A percentile compares a stretch with the other conserved stretches of the same genome.
phyloP scores from a whole-genome alignment of 1,140 invertebrate genomes.

The Lethocerus indicus region DNA sequence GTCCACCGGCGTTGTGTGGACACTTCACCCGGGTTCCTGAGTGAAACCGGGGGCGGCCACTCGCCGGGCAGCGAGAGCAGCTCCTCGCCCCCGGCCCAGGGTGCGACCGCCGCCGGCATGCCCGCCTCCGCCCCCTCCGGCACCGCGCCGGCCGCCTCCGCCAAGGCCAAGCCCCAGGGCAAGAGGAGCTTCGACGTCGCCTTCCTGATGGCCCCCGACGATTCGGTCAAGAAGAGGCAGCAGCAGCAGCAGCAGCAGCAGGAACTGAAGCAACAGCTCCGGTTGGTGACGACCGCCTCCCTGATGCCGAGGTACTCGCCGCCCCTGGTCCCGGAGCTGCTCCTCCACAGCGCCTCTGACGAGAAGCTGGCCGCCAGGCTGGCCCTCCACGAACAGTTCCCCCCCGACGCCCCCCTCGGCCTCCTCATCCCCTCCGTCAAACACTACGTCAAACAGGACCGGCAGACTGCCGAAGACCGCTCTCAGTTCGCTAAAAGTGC shows the following conservation, averaged over 20 bases:
- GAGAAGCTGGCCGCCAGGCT: too few species aligned
- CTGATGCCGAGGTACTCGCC: constrained; percentile 16
- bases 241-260: too few species aligned
- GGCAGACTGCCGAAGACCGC: background rate
- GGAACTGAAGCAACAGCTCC: constrained; percentile 16
- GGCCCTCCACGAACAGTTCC: constrained; percentile 19
- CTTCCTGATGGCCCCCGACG: constrained; percentile 70
- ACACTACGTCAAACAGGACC: too few species aligned
- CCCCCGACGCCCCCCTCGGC: constrained; percentile 9
- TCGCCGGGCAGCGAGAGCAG: constrained; percentile 3
- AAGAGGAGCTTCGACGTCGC: constrained; percentile 67
- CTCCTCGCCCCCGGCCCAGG: background rate
- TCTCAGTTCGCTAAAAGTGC: constrained; percentile 41
- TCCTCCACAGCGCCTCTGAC: too few species aligned
- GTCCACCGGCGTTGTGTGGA: constrained; percentile 16
- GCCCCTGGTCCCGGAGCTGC: too few species aligned
- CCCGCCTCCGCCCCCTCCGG: constrained; percentile 5
- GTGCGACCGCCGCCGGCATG: background rate
- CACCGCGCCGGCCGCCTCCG: background rate
- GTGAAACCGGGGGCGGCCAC: background rate
- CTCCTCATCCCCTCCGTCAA: constrained; percentile 11
- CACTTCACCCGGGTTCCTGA: constrained; percentile 3
- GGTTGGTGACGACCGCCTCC: constrained; percentile 13
- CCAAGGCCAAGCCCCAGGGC: constrained; percentile 6
- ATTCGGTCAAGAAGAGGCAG: constrained; percentile 38